Evolutionary conservation across 2,113 vertebrate species (phyloP).

Genomic region (Sander vitreus): DNA sequence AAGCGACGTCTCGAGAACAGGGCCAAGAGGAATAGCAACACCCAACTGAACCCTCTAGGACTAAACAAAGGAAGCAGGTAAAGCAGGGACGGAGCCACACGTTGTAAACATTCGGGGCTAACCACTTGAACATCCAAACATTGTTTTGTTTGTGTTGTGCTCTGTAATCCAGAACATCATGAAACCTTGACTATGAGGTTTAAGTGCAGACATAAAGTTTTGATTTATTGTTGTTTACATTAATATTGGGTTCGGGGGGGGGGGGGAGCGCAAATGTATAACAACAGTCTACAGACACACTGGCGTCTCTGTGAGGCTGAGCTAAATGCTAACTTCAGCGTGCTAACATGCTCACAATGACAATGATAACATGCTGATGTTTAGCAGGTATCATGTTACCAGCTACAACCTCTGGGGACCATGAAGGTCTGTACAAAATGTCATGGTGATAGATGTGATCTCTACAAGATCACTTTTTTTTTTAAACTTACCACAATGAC

Average conservation of each 20-base stretch:
- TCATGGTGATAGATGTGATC: neutral
- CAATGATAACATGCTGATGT: neutral
- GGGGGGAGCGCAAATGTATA: no score
- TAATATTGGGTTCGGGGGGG: neutral
- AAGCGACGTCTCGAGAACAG: conserved; percentile 78
- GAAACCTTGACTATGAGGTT: neutral
- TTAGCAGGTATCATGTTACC: neutral
- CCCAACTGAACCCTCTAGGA: conserved; percentile 68
- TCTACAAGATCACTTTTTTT: neutral
- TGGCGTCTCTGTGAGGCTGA: neutral
- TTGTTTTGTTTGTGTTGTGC: neutral
- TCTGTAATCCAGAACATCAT: neutral
- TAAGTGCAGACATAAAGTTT: neutral
- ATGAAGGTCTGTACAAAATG: neutral
- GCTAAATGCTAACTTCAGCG: neutral
- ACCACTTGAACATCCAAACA: neutral
- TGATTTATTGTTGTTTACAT: neutral
- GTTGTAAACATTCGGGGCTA: no score
- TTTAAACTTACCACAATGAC: neutral
- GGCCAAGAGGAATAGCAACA: conserved; percentile 76
- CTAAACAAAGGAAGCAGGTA: conserved; percentile 75
- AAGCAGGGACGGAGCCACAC: no score
- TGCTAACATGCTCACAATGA: neutral
- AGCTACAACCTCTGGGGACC: neutral
- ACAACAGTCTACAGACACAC: neutral